phyloP scores from a whole-genome alignment of 2,888 invertebrate species.

The Platycnemis pennipes region DNA sequence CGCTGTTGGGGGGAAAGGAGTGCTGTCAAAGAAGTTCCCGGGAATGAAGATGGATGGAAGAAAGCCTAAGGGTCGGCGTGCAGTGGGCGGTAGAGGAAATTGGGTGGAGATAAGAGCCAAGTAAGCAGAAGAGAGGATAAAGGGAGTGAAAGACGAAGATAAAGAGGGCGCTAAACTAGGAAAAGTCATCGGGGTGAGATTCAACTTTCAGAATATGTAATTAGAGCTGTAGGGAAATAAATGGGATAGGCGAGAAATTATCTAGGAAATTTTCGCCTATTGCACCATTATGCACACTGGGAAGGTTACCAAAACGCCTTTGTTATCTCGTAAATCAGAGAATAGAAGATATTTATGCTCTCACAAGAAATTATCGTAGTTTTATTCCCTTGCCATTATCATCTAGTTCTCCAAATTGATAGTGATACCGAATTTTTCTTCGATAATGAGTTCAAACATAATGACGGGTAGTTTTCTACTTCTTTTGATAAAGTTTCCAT shows the following conservation, averaged over 20 bases:
- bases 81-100: not conserved
- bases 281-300: not conserved
- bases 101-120: not conserved
- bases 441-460: too few species aligned
- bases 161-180: not conserved
- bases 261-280: not conserved
- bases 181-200: not conserved
- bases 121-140: not conserved
- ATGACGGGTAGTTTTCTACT: too few species aligned
- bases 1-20: slow-evolving; percentile 25
- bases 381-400: too few species aligned
- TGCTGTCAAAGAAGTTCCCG: slow-evolving; percentile 40
- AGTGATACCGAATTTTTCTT: too few species aligned
- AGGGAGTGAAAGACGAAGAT: not conserved
- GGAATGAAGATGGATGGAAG: slow-evolving; percentile 53
- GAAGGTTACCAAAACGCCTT: not conserved
- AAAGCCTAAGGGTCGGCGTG: not conserved
- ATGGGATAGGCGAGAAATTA: not conserved
- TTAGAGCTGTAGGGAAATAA: not conserved
- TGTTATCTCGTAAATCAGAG: too few species aligned
- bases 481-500: too few species aligned
- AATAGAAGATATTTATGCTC: too few species aligned
- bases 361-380: too few species aligned
- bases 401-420: too few species aligned
- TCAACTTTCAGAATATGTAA: not conserved